Conservation (phyloP, 2,888 invertebrate species). For the Lasius fuliginosus region DNA sequence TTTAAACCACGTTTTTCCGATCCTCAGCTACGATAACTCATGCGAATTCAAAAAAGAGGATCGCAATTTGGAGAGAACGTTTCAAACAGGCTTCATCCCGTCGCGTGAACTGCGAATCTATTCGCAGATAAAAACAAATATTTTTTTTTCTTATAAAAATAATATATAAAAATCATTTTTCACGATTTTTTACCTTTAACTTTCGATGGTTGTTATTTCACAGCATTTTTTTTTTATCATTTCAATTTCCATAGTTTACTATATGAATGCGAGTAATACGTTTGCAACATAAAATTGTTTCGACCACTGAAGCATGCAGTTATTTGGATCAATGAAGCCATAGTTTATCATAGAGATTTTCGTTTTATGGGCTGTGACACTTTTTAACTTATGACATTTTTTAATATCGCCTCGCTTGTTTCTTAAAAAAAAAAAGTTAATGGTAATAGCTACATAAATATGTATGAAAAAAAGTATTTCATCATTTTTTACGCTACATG, state of each 20-base stretch:
- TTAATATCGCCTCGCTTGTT: slow-evolving; percentile 3
- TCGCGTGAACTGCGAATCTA: background rate
- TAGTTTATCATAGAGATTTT: background rate
- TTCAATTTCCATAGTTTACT: background rate
- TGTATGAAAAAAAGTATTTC: background rate
- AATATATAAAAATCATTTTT: slow-evolving; percentile 34
- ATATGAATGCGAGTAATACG: background rate
- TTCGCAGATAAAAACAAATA: background rate
- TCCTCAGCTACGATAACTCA: slow-evolving; percentile 31
- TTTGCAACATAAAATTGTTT: slow-evolving; percentile 4
- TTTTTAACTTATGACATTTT: slow-evolving; percentile 20
- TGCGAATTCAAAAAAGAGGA: slow-evolving; percentile 13
- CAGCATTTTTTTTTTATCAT: background rate
- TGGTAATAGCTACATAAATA: slow-evolving; percentile 1
- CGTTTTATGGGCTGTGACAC: background rate
- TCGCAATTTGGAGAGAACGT: slow-evolving; percentile 27
- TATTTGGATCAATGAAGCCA: background rate
- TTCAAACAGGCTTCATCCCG: slow-evolving; percentile 5
- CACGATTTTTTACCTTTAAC: background rate
- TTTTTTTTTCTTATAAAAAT: slow-evolving; percentile 5
- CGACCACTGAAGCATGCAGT: background rate
- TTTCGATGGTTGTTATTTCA: background rate
- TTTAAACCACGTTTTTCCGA: slow-evolving; percentile 35
- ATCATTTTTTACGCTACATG: background rate
- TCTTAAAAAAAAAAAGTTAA: background rate